Conservation (phyloP, 2,113 vertebrate species). For the Diphyllodes magnificus region DNA sequence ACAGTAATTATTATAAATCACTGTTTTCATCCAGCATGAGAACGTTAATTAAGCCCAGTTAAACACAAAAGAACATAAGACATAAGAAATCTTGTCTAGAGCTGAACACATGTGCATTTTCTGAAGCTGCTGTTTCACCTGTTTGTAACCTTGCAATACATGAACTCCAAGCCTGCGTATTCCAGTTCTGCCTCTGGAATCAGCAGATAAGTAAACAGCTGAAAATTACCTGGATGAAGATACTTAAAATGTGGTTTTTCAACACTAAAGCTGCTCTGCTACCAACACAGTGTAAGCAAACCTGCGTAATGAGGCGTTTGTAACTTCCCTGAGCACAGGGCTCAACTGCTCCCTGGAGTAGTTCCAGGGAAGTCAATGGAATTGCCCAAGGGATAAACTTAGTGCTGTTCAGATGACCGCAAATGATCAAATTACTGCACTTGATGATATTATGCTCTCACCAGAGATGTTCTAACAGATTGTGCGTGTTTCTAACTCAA, state of each 20-base stretch:
- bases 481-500: neutral
- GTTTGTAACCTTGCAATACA: neutral
- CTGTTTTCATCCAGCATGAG: neutral
- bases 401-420: neutral
- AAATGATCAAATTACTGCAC: slow-evolving; percentile 5
- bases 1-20: neutral
- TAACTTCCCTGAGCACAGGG: neutral
- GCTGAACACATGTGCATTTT: neutral
- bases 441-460: neutral
- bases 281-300: neutral
- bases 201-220: neutral
- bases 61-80: neutral
- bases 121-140: neutral
- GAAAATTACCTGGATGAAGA: neutral
- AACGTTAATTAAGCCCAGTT: neutral
- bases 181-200: neutral
- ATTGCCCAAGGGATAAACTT: neutral
- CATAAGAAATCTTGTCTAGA: neutral
- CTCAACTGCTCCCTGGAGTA: neutral
- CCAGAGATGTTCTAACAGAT: slow-evolving; percentile 4
- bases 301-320: fast-evolving
- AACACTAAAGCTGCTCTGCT: neutral
- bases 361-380: neutral
- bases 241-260: neutral
- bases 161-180: neutral